phyloP scores from a whole-genome alignment of 2,888 invertebrate genomes.

The Hydrotaea cyrtoneurina region DNA sequence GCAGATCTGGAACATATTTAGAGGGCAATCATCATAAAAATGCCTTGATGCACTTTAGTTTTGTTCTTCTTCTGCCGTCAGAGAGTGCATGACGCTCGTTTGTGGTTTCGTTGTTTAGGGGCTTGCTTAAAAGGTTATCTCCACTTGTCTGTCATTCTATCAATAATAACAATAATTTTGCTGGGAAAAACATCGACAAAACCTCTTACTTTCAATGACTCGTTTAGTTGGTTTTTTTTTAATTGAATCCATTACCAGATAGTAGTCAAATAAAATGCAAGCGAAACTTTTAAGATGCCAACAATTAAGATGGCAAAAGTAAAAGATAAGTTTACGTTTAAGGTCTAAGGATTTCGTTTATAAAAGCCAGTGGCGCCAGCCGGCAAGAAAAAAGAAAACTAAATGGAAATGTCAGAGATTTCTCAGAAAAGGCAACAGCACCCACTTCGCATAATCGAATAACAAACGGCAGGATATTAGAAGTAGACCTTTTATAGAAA shows the following conservation, averaged over 20 bases:
- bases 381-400: not conserved
- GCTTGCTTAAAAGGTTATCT: constrained; percentile 24
- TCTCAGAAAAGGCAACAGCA: too few species aligned
- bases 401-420: too few species aligned
- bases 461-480: too few species aligned
- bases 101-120: not conserved
- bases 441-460: too few species aligned
- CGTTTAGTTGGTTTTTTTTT: not conserved
- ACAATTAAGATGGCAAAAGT: not conserved
- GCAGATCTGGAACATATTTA: not conserved
- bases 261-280: not conserved
- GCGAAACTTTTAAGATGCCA: not conserved
- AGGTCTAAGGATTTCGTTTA: not conserved
- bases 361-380: not conserved
- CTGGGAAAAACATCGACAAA: not conserved
- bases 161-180: not conserved
- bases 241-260: constrained; percentile 7
- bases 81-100: not conserved
- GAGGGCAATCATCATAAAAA: constrained; percentile 20
- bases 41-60: constrained; percentile 9
- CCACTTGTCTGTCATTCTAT: not conserved
- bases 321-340: not conserved
- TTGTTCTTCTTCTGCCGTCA: not conserved
- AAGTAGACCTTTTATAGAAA: too few species aligned
- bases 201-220: not conserved